Base-by-base conservation (phyloP, 2,888 invertebrate genomes). In the Eledone cirrhosa region DNA sequence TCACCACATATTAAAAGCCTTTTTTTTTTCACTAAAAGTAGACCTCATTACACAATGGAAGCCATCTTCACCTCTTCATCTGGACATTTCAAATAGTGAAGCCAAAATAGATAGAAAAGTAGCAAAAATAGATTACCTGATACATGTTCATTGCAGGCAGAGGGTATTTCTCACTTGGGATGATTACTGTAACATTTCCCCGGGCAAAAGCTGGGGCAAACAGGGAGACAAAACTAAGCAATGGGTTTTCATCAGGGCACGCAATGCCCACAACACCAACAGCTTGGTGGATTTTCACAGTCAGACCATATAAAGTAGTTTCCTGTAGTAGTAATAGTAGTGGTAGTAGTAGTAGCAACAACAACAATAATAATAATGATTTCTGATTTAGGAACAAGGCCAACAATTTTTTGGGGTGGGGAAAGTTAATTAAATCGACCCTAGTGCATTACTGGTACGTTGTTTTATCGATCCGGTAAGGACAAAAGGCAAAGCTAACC, bases 251-350 rank as follows among this genome's bases (percentile, higher is more conserved):
- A 81, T 91, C 90, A 24, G 91, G 91, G 82, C 91, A 91, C 41
- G 90, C 89, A 69, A 92, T 90, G 27, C 90, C 92, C 72, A 92
- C 89, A 74, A 91, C 90, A 24, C 92, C 92, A 16, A 91, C 84
- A 22, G 92, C 90, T 80, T 91, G 91, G 81, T 90, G 87, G n/a
- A 90, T 82, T 83, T 90, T 88, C 16, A 90, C 83, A 31, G 91
- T 91, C 41, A 88, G 88, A 22, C 91, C 91, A 82, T 90, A 91
- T 33, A 91, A 82, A 14, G 88, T 88, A 0, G 91, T 91, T 80
- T 90, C 90, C 89, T 90, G 80, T 5, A 41, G 11, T 5, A 41
- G 11, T 0, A 41, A 41, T 1, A 41, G 11, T 41, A 11, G 3
- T 41, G n/a, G n/a, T n/a, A n/a, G n/a, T n/a, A n/a, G n/a, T n/a